Base-by-base conservation (phyloP, 1,140 invertebrate species). In the Orchesella cincta region DNA sequence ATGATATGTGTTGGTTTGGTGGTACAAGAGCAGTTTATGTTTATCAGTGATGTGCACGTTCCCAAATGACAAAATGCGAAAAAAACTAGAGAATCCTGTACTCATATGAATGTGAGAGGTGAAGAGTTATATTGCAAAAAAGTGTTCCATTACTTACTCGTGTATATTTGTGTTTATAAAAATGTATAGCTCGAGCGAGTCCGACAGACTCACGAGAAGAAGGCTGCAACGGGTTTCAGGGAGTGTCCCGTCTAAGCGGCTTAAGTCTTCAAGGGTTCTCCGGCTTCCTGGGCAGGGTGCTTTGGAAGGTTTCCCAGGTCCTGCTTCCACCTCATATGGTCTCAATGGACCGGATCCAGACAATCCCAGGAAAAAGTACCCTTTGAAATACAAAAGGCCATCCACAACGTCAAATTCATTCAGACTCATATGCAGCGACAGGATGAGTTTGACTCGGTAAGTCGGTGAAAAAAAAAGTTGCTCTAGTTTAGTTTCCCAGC, bases 351-450 rank as follows among this genome's bases (percentile, higher is more conserved):
- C 78, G 36, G 78, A 79, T 31, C 81, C 77, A n/a, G 78, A 80
- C 71, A 74, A 78, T 67, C 73, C 77, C 31, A 88, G 91, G 73
- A 94, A 94, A 86, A 94, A 94, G 83, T 95, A 94, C 94, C 93
- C 0, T 94, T 95, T 83, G 94, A 96, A 84, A 87, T 97, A 80
- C 94, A 96, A 83, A 95, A 96, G 84, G 94, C 95, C 34, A 92
- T 98, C 78, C 93, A 96, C 83, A 97, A 97, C 85, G 93, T 97
- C 33, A 94, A 95, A 90, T 98, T 97, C 84, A 96, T 97, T 80
- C 94, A 96, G 81, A 93, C 96, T 84, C 95, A 96, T 82, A 95
- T 96, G 88, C 93, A 94, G 82, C 89, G 94, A 18, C 93, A 95
- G 83, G 95, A 97, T 84, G 93, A 95, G 85, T 97, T 95, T 84